Evolutionary conservation across 2,113 vertebrate genomes (phyloP), one percentile per base, ranked within the genome.

Genomic region (Rhynchomys soricoides): DNA sequence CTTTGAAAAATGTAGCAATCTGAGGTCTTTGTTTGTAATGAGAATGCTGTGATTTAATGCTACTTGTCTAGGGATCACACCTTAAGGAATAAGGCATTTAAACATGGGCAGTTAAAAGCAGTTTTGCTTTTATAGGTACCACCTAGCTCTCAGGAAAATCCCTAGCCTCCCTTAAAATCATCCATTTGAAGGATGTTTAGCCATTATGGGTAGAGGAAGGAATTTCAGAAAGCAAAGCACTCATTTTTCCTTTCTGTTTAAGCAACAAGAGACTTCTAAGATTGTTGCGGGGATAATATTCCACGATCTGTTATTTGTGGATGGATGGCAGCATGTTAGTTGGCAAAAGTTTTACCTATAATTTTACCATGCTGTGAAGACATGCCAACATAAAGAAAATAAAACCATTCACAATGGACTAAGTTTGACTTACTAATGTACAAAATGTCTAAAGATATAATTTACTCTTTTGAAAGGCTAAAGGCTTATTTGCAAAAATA

Each of bases 311-410:
- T 17, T 82, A 22, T 73, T 87, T 92, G 2, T 71, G 88, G 89
- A 74, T 92, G 66, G 43, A 75, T 59, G 40, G 34, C 31, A 37
- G 16, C 24, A 8, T 45, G 19, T 91, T 90, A 78, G 52, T 95
- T 97, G 93, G 92, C 91, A 95, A 91, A 59, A 1, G 22, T 57
- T 89, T 92, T 78, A n/a, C 77, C 16, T 78, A 52, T 26, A 81
- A 74, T 79, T 93, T 73, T 24, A 59, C 43, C 31, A 81, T 52
- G 52, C 11, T 95, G 24, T 92, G 85, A 66, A 93, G 86, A 26
- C n/a, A 62, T 68, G 89, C 81, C 86, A 97, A 93, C 43, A 78
- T 62, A 95, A 95, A 95, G 78, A 96, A 95, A 94, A 82, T 29
- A 83, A 95, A 95, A 62, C 21, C 57, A 78, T n/a, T 77, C 26